Evolutionary conservation across 2,888 invertebrate species (phyloP).

Genomic region (Dolichopus griseipennis): DNA sequence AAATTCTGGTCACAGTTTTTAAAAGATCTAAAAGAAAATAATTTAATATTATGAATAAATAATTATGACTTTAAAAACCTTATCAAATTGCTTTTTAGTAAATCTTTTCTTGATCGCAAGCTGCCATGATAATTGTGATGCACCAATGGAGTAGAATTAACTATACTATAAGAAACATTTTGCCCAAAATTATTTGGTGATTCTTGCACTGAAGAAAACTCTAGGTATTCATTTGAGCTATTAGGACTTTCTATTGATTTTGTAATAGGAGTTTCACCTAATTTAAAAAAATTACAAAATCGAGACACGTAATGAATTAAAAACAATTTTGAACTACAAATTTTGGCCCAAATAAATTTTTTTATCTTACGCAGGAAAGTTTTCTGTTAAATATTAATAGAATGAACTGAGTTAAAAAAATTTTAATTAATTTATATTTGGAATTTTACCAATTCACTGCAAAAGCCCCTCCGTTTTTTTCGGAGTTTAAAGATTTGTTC

Average conservation of each 20-base stretch:
- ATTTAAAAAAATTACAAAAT: constrained; percentile 21
- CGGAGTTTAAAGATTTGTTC: constrained; percentile 32
- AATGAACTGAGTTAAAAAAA: no score
- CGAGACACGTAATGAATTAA: not conserved
- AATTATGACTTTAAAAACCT: no score
- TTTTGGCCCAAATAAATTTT: not conserved
- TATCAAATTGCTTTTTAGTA: constrained; percentile 30
- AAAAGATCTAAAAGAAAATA: not conserved
- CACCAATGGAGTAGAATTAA: constrained; percentile 40
- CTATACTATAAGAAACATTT: constrained; percentile 26
- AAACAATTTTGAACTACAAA: not conserved
- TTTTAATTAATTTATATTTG: not conserved
- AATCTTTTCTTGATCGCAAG: constrained; percentile 33
- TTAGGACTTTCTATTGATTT: not conserved
- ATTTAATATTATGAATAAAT: no score
- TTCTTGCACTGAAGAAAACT: constrained; percentile 21
- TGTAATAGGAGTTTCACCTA: not conserved
- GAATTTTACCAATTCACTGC: constrained; percentile 17
- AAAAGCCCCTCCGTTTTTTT: constrained; percentile 31
- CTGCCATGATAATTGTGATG: constrained; percentile 29
- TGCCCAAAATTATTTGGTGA: constrained; percentile 27
- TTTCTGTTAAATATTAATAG: not conserved
- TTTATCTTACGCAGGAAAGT: not conserved
- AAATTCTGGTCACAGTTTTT: not conserved
- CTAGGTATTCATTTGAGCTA: constrained; percentile 8